Conservation (phyloP, 2,113 vertebrate genomes). For the Zosterops pallidus region DNA sequence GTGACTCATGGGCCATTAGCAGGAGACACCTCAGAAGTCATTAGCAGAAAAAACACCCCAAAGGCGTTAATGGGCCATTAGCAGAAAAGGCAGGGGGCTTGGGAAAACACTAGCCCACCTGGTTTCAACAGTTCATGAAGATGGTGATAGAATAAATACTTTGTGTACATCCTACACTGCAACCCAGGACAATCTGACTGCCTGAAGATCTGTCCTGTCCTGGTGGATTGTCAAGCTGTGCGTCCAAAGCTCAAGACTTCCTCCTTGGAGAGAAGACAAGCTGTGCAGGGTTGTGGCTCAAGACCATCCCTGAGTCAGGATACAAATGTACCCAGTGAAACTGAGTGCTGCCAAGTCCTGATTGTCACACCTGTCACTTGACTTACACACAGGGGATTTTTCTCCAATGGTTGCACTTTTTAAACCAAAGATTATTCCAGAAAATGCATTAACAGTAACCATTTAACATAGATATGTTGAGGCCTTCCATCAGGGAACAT, state of each 20-base stretch:
- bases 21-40: no score
- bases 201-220: neutral
- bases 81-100: no score
- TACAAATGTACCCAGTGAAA: accelerated
- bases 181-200: no score
- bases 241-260: neutral
- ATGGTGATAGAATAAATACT: no score
- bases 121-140: no score
- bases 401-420: neutral
- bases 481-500: conserved; percentile 29
- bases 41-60: no score
- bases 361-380: neutral
- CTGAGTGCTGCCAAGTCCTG: neutral
- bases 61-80: no score
- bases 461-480: conserved; percentile 25
- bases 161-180: no score
- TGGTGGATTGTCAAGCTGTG: neutral
- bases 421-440: conserved; percentile 47
- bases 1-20: no score
- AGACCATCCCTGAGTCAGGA: neutral
- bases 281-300: neutral
- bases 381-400: neutral
- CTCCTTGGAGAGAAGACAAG: neutral
- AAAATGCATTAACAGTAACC: conserved; percentile 53
- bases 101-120: no score